Base-by-base conservation (phyloP, 2,113 vertebrate genomes). In the Calyptommatus sinebrachiatus region DNA sequence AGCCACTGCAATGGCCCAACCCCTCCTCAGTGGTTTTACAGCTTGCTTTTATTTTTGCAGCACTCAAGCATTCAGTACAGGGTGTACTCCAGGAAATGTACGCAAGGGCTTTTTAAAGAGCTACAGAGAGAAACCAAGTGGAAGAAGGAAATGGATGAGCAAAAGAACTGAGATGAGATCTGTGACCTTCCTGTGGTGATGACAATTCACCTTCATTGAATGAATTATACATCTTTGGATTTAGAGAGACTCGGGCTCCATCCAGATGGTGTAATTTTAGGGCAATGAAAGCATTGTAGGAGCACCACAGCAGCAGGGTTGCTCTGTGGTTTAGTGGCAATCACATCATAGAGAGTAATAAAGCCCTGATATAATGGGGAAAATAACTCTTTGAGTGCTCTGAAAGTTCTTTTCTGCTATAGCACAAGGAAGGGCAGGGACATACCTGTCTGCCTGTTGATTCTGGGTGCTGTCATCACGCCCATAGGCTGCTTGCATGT, bases 11-110 rank as follows among this genome's bases (percentile, higher is more conserved):
- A 62, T 41, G 4, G 7, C 21, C 21, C 78, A 16, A 10, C 65
- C 61, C 86, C 73, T 76, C 12, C 1, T n/a, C 21, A 6, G 18
- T 28, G 60, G 18, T 71, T 90, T 73, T 71, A 53, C 70, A 73
- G 31, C 41, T 69, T 83, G n/a, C 2, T 41, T 68, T 75, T 69
- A 24, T 18, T 50, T 50, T 41, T 66, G 68, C 5, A 24, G 76
- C 5, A 16, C 0, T 2, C 16, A 12, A 29, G 28, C 65, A 57
- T 74, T 84, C 80, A 74, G 20, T 26, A 48, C 0, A 0, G 71
- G 7, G 18, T 62, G 26, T 18, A 71, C 9, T 80, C 66, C 9
- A 31, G 71, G 22, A 80, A 31, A 63, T 5, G 29, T 76, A 74
- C 31, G 74, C 66, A 26, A 79, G 3, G 11, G 18, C 5, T 76